Base-by-base conservation (phyloP, 2,113 vertebrate genomes). In the Corythoichthys intestinalis region DNA sequence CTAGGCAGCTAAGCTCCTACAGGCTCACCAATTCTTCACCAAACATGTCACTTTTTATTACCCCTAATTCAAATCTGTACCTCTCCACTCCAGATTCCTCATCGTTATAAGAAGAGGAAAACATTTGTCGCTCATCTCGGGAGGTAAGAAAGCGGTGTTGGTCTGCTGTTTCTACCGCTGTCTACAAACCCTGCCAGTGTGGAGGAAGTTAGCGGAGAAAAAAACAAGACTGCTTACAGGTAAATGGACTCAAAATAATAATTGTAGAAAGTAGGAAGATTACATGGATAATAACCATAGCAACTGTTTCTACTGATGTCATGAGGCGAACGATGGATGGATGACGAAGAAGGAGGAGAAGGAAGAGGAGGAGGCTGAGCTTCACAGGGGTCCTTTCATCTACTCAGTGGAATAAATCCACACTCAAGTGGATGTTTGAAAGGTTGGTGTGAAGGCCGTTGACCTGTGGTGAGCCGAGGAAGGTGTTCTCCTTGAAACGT, bases 181-280 rank as follows among this genome's bases (percentile, higher is more conserved):
- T 15, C 49, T 67, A 20, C 41, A 8, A 54, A 70, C 75, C 69
- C 77, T 71, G 62, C 39, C 69, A 70, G 75, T 76, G 63, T 59
- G 60, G 35, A 76, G 71, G 62, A 73, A 66, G 69, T 54, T 60
- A 41, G 61, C n/a, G 12, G 28, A 76, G 28, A 58, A 6, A 6
- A 47, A 79, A 74, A 38, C 71, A 72, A 66, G 15, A 52, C 66
- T 58, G 70, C 49, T 2, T 54, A 1, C 59, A 66, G 71, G 47
- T 63, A 57, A 69, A 41, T 67, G 74, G 81, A 70, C 66, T 49
- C 69, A 81, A 52, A 84, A 79, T 56, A 80, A 61, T 66, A 84
- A 78, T 56, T 79, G 58, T 66, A 76, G 28, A 63, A 67, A 13
- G 54, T 56, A 20, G 57, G 34, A 72, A n/a, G 65, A 47, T 67